phyloP scores from a whole-genome alignment of 2,113 vertebrate genomes.

The Syngnathus scovelli region DNA sequence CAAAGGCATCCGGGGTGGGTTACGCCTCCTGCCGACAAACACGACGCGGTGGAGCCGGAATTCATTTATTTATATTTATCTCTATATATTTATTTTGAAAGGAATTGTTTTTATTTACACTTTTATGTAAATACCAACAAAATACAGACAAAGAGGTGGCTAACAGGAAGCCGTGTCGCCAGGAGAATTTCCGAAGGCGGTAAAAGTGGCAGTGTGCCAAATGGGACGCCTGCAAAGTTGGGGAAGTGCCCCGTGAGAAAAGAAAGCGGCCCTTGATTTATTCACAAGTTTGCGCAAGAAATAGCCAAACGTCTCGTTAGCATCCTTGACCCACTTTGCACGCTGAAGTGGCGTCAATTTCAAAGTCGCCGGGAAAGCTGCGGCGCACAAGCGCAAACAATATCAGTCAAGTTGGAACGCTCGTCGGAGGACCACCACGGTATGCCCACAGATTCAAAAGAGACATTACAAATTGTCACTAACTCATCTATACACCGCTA shows the following conservation, averaged over 20 bases:
- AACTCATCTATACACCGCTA: conserved; percentile 20
- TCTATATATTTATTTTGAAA: too few species aligned
- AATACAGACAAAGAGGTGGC: neutral
- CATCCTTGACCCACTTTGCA: conserved; percentile 2
- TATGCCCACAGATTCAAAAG: neutral
- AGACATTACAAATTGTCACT: conserved; percentile 12
- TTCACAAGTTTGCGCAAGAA: neutral
- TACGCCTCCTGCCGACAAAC: neutral
- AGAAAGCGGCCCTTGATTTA: conserved; percentile 7
- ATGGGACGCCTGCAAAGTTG: conserved; percentile 25
- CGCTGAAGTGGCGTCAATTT: neutral
- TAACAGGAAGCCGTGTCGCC: conserved; percentile 6
- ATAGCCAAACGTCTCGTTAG: neutral
- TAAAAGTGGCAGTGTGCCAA: conserved; percentile 14
- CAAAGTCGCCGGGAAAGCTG: neutral
- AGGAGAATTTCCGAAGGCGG: neutral
- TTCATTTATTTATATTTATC: too few species aligned
- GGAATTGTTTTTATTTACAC: too few species aligned
- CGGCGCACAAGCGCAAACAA: too few species aligned
- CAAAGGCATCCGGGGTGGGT: neutral
- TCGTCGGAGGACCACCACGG: neutral
- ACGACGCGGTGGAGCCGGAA: neutral
- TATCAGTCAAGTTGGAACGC: neutral
- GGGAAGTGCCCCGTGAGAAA: conserved; percentile 7
- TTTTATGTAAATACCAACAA: too few species aligned